Evolutionary conservation across 2,797 vertebrate genomes (phyloP).

Genomic region (Glyptemys insculpta): DNA sequence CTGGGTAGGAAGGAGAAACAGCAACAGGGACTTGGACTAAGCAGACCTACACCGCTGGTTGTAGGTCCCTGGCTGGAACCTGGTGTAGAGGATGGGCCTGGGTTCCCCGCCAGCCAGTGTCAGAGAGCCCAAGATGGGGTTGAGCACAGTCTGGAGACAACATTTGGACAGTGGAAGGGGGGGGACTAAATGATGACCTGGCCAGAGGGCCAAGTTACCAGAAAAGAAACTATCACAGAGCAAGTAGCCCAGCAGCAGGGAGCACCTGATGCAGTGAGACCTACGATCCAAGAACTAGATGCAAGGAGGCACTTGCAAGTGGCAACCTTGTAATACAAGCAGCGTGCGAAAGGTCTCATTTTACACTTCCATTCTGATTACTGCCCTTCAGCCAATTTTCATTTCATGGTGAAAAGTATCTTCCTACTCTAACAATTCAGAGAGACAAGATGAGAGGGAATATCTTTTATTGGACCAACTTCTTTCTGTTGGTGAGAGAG

Average conservation of each 20-base stretch:
- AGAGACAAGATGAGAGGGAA: too few species aligned
- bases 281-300: neutral
- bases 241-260: neutral
- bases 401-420: neutral
- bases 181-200: neutral
- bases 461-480: too few species aligned
- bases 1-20: neutral
- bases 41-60: neutral
- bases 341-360: neutral
- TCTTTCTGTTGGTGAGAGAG: too few species aligned
- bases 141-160: neutral
- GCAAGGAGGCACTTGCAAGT: neutral
- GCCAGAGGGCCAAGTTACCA: neutral
- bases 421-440: neutral
- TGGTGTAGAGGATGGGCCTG: neutral
- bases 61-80: neutral
- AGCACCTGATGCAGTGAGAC: neutral
- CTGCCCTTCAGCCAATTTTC: neutral
- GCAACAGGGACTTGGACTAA: neutral
- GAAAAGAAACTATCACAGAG: neutral
- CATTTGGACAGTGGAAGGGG: neutral
- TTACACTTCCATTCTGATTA: neutral
- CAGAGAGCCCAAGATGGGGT: neutral
- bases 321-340: neutral
- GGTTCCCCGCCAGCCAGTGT: neutral